These are phyloP conservation scores for Lutraria rhynchaena DNA, from an alignment of 1,140 invertebrate species.

Conservation along the genomic window DNA sequence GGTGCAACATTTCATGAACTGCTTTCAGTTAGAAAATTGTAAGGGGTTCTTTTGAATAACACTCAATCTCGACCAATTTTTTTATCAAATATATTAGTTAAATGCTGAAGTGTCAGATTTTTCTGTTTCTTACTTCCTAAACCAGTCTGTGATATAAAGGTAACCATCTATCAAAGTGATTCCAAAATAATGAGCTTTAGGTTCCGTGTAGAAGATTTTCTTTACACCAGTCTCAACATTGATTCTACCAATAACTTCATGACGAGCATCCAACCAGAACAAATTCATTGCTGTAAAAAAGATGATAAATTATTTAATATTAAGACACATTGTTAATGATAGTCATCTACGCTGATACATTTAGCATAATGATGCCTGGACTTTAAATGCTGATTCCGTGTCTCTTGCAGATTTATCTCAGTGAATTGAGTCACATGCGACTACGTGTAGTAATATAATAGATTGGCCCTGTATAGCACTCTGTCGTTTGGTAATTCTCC, in stretches of 20 bases:
- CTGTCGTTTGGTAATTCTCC: no score
- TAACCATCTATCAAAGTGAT: conserved; percentile 84
- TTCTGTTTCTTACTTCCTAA: conserved; percentile 65
- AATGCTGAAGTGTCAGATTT: not conserved
- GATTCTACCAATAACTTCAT: conserved; percentile 73
- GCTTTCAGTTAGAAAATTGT: not conserved
- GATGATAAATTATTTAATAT: no score
- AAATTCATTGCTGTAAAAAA: conserved; percentile 58
- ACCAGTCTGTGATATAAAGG: conserved; percentile 79
- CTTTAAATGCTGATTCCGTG: no score
- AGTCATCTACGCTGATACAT: no score
- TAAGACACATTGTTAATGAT: no score
- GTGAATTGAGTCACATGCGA: no score
- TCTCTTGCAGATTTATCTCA: no score
- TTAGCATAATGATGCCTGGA: no score
- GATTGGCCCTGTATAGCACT: no score
- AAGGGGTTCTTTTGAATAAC: not conserved
- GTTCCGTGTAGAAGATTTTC: conserved; percentile 83
- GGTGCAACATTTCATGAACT: not conserved
- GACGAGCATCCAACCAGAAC: conserved; percentile 69
- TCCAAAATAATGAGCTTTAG: conserved; percentile 91
- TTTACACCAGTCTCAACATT: conserved; percentile 70
- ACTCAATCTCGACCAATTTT: not conserved
- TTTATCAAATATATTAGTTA: not conserved
- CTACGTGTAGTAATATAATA: no score